Base-by-base conservation (phyloP, 2,113 vertebrate genomes). In the Petrocephalus microphthalmus region DNA sequence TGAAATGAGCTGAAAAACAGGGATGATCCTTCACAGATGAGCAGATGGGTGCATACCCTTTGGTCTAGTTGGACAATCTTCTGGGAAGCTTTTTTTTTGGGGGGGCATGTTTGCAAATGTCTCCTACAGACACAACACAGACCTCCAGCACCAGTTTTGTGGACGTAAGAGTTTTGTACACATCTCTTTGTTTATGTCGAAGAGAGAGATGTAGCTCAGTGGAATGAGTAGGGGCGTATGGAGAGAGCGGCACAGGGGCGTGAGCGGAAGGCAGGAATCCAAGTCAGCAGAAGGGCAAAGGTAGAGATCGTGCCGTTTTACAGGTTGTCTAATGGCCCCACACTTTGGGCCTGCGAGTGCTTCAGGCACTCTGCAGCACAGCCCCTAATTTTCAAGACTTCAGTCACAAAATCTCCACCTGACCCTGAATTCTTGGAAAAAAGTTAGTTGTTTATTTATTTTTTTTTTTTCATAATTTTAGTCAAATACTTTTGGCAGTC, bases 61-160 rank as follows among this genome's bases (percentile, higher is more conserved):
- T 20, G 57, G 42, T 51, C 22, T 47, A 87, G 42, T 29, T 51
- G 5, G 10, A 87, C 56, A 74, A 3, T 45, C 56, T 67, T 71
- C 17, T 74, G 67, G 67, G 33, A 42, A 19, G 15, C 15, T 37
- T 42, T 78, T 74, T 78, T 42, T 42, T n/a, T n/a, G n/a, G n/a
- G 7, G 7, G 15, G 17, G 71, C 33, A 5, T 22, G 45, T n/a
- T 45, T 78, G 71, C 22, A 49, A 33, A 85, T 3, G 6, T 81
- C 53, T 71, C 60, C 47, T 5, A 5, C 25, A 78, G 49, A 78
- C 87, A 87, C 67, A 87, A 87, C 87, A 87, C 64, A 47, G 20
- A 15, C 45, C 57, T 49, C 60, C 60, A 49, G 7, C 45, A 22
- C 45, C 60, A 13, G 57, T n/a, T 87, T 74, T 74, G 13, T 74